Evolutionary conservation across 1,140 invertebrate genomes (phyloP).

Genomic region (Galleria mellonella): DNA sequence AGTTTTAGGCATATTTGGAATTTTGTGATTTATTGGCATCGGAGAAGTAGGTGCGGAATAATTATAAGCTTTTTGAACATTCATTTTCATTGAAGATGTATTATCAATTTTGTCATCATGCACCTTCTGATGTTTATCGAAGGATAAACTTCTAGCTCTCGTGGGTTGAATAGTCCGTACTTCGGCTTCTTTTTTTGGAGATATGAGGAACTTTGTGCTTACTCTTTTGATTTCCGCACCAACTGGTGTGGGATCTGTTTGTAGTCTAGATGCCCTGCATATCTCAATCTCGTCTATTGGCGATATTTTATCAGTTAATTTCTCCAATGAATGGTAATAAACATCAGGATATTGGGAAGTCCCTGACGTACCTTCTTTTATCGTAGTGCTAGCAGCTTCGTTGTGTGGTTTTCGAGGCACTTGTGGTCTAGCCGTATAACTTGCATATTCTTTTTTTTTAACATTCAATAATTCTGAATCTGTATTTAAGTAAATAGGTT

Average conservation of each 20-base stretch:
- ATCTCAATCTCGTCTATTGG: slow-evolving; percentile 52
- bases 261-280: slow-evolving; percentile 43
- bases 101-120: slow-evolving; percentile 2
- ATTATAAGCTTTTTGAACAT: slow-evolving; percentile 47
- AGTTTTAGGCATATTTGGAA: slow-evolving; percentile 55
- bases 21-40: slow-evolving; percentile 44
- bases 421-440: slow-evolving; percentile 46
- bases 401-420: slow-evolving; percentile 50
- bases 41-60: slow-evolving; percentile 64
- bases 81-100: slow-evolving; percentile 7
- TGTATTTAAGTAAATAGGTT: slow-evolving; percentile 9
- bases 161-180: slow-evolving; percentile 61
- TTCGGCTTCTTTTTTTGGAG: slow-evolving; percentile 68
- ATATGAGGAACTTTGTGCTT: slow-evolving; percentile 64
- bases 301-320: slow-evolving; percentile 45
- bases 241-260: slow-evolving; percentile 50
- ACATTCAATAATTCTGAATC: slow-evolving; percentile 8
- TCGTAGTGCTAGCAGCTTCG: slow-evolving; percentile 20
- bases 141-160: slow-evolving; percentile 56
- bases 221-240: slow-evolving; percentile 68
- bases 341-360: slow-evolving; percentile 41
- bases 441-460: slow-evolving; percentile 10
- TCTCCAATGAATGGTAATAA: slow-evolving; percentile 62
- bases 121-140: slow-evolving; percentile 30
- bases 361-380: slow-evolving; percentile 3